phyloP scores from a whole-genome alignment of 2,888 invertebrate genomes.

The Cryptus armator region DNA sequence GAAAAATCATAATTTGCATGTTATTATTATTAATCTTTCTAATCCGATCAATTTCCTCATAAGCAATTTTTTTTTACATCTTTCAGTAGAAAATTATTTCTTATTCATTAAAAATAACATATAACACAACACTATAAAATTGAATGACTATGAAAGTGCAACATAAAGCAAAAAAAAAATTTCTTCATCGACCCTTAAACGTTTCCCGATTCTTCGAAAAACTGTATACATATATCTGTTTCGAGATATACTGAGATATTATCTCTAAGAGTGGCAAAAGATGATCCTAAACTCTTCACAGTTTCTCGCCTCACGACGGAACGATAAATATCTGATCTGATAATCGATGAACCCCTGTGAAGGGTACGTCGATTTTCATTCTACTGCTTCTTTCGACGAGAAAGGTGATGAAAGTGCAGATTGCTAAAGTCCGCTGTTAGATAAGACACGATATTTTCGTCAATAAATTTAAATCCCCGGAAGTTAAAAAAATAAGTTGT shows the following conservation, averaged over 20 bases:
- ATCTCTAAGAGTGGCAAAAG: not conserved
- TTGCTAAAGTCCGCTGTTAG: not conserved
- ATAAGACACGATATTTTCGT: not conserved
- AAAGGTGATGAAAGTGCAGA: conserved; percentile 9
- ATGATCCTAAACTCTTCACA: conserved; percentile 26
- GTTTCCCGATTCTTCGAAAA: not conserved
- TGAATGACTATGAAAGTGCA: not conserved
- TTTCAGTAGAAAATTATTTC: no score
- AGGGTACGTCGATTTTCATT: not conserved
- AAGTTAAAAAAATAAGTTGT: not conserved
- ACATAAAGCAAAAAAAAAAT: not conserved
- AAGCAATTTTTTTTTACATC: no score
- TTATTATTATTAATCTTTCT: no score
- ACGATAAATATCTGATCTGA: conserved; percentile 16
- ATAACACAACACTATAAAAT: not conserved
- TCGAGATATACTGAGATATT: not conserved
- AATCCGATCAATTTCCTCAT: no score
- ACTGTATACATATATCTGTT: not conserved
- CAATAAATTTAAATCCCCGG: not conserved
- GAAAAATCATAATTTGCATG: no score
- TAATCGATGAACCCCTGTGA: conserved; percentile 3
- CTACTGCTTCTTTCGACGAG: conserved; percentile 7
- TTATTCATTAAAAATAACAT: no score
- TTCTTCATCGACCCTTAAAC: not conserved
- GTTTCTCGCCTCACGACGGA: conserved; percentile 30